A percentile compares a stretch with the other conserved stretches of the same genome.
Conservation (phyloP, 1,140 invertebrate species). For the Radopholus similis region DNA sequence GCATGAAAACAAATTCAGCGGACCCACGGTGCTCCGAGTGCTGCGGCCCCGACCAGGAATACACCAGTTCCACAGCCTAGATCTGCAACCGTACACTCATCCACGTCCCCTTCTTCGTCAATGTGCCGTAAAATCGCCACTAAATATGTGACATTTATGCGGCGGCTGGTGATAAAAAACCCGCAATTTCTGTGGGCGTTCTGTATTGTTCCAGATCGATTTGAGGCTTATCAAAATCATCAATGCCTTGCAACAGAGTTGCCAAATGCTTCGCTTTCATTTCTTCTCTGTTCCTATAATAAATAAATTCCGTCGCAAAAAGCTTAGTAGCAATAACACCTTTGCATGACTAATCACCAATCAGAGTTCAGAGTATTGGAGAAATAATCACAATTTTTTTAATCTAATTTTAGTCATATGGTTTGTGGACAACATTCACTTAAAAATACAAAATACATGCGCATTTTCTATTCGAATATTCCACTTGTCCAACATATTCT, state of each 20-base stretch:
- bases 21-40: conserved; percentile 15
- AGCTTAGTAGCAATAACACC: no score
- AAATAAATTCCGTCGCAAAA: no score
- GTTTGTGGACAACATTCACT: no score
- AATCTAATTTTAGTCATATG: no score
- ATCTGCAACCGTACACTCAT: conserved; percentile 7
- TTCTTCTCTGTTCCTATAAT: no score
- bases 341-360: no score
- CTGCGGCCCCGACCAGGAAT: conserved; percentile 6
- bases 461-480: no score
- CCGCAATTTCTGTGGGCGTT: conserved; percentile 20
- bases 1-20: neutral
- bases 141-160: neutral
- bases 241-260: conserved; percentile 17
- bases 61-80: conserved; percentile 28
- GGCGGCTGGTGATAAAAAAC: neutral
- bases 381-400: no score
- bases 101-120: neutral
- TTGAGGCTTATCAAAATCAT: conserved; percentile 13
- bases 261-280: conserved; percentile 30
- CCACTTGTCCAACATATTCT: no score
- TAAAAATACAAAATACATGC: no score
- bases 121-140: conserved; percentile 1
- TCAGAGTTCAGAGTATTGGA: no score
- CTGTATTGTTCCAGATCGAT: conserved; percentile 30